A percentile compares a stretch with the other conserved stretches of the same genome.
phyloP scores from a whole-genome alignment of 2,113 vertebrate species.

The Bombycilla garrulus region DNA sequence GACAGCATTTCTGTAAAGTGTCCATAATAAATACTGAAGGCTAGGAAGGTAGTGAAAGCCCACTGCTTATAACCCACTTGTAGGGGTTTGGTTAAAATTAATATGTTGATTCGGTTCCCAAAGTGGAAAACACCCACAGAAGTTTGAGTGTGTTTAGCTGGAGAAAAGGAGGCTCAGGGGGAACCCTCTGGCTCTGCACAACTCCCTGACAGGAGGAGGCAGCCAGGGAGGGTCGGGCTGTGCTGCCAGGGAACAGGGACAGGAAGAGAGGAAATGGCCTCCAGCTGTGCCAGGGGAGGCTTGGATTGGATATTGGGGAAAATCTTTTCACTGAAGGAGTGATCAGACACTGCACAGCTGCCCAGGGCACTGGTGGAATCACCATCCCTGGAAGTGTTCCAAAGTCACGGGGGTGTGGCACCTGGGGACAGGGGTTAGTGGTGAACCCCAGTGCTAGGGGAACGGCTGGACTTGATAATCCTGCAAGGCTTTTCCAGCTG shows the following conservation, averaged over 20 bases:
- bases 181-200: neutral
- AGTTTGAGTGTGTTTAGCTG: neutral
- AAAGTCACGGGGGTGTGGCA: neutral
- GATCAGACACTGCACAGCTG: neutral
- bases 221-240: accelerated
- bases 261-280: neutral
- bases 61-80: neutral
- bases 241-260: neutral
- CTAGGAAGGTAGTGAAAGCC: neutral
- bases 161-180: neutral
- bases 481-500: neutral
- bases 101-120: neutral
- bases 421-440: neutral
- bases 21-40: neutral
- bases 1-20: neutral
- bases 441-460: neutral
- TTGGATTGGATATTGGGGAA: neutral
- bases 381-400: neutral
- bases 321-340: neutral
- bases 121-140: neutral
- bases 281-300: neutral
- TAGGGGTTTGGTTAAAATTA: neutral
- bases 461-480: neutral
- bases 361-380: neutral
- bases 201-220: neutral